Evolutionary conservation across 2,797 vertebrate species (phyloP), one percentile per base, ranked within the genome.

Genomic region (Neomorphus geoffroyi): DNA sequence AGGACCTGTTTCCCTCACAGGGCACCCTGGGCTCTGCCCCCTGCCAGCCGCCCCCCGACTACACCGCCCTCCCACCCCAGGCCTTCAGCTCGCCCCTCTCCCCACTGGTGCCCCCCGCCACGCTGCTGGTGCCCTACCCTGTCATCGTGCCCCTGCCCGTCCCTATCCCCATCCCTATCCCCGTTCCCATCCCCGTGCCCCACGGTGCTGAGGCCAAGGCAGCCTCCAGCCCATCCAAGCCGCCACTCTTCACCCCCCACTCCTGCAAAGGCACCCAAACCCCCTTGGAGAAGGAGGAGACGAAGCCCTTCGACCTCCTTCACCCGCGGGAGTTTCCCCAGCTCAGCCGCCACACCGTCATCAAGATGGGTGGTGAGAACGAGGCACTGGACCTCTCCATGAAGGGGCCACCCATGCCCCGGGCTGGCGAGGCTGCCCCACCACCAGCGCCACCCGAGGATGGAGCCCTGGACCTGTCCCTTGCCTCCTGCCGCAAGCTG

Each of bases 81-180:
- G 97, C 98, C 54, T 99, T 99, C 95, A 95, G 97, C 80, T 98
- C 99, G 10, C 98, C 99, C 12, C 97, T 99, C 66, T 98, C 98
- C 10, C 98, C 99, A 1, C 93, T 99, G 67, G 99, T 99, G 43
- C 99, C 99, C 7, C 99, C 99, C 1, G 98, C 99, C 51, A 99
- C 99, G 2, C 98, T 99, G 27, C 97, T 99, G 32, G 99, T 99
- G 39, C 99, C 99, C 48, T 99, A 99, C 90, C 99, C 99, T 0
- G 98, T 99, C 86, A 99, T 99, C 21, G 99, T 99, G 67, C 99
- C 99, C 8, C 97, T 99, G 86, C 99, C 99, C 1, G 99, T 99
- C 66, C 99, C 99, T 12, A 98, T 99, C 50, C 99, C 99, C 6
- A 97, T 99, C 85, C 99, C 99, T 10, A 98, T 99, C n/a, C 98